These are phyloP conservation scores for Eumacrocentrus americanus DNA, from an alignment of 2,888 invertebrate species.

Conservation along the genomic window DNA sequence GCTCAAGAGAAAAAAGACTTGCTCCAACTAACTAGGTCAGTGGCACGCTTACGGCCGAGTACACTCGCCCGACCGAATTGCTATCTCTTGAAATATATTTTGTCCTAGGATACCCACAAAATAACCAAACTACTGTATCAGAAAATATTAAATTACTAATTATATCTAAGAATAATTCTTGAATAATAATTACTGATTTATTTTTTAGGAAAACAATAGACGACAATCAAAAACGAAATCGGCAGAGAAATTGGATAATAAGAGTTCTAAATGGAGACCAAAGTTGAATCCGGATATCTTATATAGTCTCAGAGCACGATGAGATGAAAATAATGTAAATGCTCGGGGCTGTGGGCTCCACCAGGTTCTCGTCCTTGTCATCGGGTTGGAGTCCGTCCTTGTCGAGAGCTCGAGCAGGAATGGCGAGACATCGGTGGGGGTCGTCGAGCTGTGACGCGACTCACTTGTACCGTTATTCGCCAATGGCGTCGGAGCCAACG, in stretches of 20 bases:
- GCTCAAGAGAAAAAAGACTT: conserved; percentile 47
- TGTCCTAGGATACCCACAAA: no score
- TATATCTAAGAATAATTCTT: no score
- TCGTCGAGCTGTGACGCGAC: conserved; percentile 52
- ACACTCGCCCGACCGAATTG: conserved; percentile 39
- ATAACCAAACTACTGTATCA: no score
- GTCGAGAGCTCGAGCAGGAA: conserved; percentile 24
- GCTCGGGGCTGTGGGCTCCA: neutral
- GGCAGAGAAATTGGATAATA: no score
- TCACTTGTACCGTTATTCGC: conserved; percentile 56
- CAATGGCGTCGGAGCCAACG: conserved; percentile 39
- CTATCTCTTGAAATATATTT: no score
- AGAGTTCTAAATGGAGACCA: no score
- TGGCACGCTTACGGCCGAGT: conserved; percentile 57
- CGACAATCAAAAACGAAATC: no score
- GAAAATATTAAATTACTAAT: no score
- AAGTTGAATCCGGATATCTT: neutral
- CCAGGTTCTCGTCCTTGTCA: conserved; percentile 44
- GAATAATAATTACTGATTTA: no score
- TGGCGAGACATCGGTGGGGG: conserved; percentile 25
- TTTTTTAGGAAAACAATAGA: no score
- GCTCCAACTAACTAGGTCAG: conserved; percentile 60
- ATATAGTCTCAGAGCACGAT: neutral
- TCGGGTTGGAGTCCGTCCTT: conserved; percentile 36
- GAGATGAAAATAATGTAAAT: neutral